Base-by-base conservation (phyloP, 1,140 invertebrate genomes). In the Aphidius ervi region DNA sequence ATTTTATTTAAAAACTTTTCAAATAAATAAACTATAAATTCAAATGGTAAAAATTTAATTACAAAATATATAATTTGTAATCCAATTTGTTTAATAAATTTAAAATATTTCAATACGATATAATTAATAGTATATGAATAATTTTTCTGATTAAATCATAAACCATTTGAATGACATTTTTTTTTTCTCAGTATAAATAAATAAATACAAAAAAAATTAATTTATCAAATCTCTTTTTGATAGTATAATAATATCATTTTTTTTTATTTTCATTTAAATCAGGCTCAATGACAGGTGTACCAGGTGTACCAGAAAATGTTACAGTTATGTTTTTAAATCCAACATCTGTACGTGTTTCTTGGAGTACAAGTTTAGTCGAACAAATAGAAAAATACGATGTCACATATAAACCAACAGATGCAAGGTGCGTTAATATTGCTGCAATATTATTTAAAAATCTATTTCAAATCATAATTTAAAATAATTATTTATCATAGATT, bases 361-460 rank as follows among this genome's bases (percentile, higher is more conserved):
- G 91, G 91, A 87, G 88, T 48, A 91, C 88, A 31, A 85, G 88
- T 53, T 73, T 79, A 46, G 82, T 88, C 59, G 87, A 88, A 65
- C 76, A 82, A 64, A 87, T 91, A 56, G 90, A 92, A 64, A 92
- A 92, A 74, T 93, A 91, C 81, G 89, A 92, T 75, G 90, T 93
- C 70, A 91, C 87, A 16, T 92, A 92, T 74, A 90, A 89, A 71
- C 88, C 88, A 42, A 89, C 88, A 23, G 88, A 90, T 78, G 88
- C 88, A 72, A 90, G 88, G 88, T 90, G 85, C 74, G 77, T 77
- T 43, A 20, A 59, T 59, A 2, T 31, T 31, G 23, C 23, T 31
- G n/a, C 10, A 6, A 59, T 59, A 43, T 48, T 16, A 41, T 6
- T 40, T 43, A 7, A 41, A 9, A 64, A 57, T 63, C 16, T 16